These are phyloP conservation scores for Leptopilina drosophilae DNA, from an alignment of 2,888 invertebrate genomes.

Conservation along the genomic window DNA sequence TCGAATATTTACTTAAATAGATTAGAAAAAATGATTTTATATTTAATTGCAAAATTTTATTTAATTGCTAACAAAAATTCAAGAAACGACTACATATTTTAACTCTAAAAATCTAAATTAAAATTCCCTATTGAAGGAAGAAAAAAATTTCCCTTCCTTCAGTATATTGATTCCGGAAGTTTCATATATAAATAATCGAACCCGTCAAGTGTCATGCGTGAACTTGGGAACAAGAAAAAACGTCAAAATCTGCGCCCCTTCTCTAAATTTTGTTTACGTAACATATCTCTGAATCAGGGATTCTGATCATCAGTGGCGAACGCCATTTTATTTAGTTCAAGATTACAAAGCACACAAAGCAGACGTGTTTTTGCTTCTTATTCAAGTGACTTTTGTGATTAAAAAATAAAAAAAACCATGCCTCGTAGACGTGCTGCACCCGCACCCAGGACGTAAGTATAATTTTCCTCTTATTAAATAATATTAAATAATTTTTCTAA, in stretches of 20 bases:
- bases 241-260: background rate
- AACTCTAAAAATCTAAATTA: too few relatives aligned
- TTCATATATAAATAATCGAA: background rate
- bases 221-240: conserved; percentile 15
- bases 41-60: too few relatives aligned
- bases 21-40: too few relatives aligned
- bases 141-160: background rate
- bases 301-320: background rate
- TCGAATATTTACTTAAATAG: background rate
- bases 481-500: background rate
- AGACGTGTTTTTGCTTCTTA: conserved; percentile 46
- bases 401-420: conserved; percentile 64
- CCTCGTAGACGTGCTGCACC: conserved; percentile 74
- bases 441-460: conserved; percentile 72
- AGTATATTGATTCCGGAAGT: background rate
- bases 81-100: too few relatives aligned
- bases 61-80: too few relatives aligned
- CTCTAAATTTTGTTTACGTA: conserved; percentile 12
- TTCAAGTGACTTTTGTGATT: conserved; percentile 28
- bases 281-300: background rate
- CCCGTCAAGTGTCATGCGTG: background rate
- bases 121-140: too few relatives aligned
- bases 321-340: conserved; percentile 51
- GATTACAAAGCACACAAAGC: conserved; percentile 50
- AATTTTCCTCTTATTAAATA: background rate